phyloP scores from a whole-genome alignment of 1,140 invertebrate species.

The Drosophila parabipectinata region DNA sequence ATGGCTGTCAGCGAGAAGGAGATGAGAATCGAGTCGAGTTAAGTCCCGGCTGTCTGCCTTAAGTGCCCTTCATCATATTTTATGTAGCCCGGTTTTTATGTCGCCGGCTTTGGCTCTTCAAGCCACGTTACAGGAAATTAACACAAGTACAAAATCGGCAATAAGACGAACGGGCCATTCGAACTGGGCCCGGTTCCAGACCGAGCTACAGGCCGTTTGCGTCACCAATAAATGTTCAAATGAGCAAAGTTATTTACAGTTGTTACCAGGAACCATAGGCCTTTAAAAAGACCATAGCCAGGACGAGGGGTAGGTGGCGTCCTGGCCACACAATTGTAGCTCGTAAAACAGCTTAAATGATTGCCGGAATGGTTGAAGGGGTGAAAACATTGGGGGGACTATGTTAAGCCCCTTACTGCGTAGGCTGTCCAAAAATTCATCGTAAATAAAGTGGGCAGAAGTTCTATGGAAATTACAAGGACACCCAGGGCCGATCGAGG shows the following conservation, averaged over 20 bases:
- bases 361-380: slow-evolving; percentile 28
- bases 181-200: slow-evolving; percentile 19
- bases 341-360: slow-evolving; percentile 75
- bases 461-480: slow-evolving; percentile 64
- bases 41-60: slow-evolving; percentile 37
- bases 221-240: slow-evolving; percentile 81
- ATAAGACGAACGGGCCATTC: slow-evolving; percentile 35
- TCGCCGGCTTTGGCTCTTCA: slow-evolving; percentile 27
- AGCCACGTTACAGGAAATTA: slow-evolving; percentile 66
- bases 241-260: slow-evolving; percentile 81
- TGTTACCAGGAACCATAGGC: slow-evolving; percentile 27
- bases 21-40: slow-evolving; percentile 43
- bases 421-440: slow-evolving; percentile 72
- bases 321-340: slow-evolving; percentile 66
- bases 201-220: slow-evolving; percentile 72
- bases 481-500: slow-evolving; percentile 19
- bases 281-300: not conserved
- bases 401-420: slow-evolving; percentile 69
- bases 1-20: slow-evolving; percentile 63
- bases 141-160: slow-evolving; percentile 76
- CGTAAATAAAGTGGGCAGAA: slow-evolving; percentile 67
- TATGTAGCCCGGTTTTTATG: slow-evolving; percentile 67
- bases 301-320: not conserved
- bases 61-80: slow-evolving; percentile 80
- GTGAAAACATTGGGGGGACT: slow-evolving; percentile 18